A percentile compares a stretch with the other conserved stretches of the same genome.
These are phyloP conservation scores for Rhynchotus rufescens DNA, from an alignment of 2,797 vertebrate species.

Conservation along the genomic window DNA sequence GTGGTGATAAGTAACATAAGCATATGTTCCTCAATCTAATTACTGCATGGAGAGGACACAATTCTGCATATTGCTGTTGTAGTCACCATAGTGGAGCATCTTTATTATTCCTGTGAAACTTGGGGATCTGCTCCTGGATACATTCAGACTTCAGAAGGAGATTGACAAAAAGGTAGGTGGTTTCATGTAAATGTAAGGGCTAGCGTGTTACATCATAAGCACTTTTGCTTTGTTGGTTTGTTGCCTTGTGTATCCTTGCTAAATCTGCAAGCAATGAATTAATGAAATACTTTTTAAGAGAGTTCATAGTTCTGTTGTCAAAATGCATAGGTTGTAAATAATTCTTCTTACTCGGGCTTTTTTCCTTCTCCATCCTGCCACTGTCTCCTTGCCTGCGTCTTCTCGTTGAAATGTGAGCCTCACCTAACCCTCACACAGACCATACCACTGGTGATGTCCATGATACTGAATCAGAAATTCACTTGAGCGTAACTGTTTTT, in stretches of 20 bases:
- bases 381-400: background rate
- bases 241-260: background rate
- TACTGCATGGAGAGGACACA: constrained; percentile 79
- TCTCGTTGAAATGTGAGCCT: background rate
- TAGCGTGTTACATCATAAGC: rapidly evolving
- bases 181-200: background rate
- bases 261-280: background rate
- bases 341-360: background rate
- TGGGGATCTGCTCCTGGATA: constrained; percentile 91
- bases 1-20: background rate
- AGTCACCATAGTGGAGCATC: constrained; percentile 81
- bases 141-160: constrained; percentile 89
- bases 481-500: background rate
- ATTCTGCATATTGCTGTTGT: constrained; percentile 83
- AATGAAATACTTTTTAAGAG: background rate
- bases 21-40: constrained; percentile 75
- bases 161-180: constrained; percentile 85
- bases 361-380: background rate
- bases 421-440: background rate
- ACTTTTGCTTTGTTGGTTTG: background rate
- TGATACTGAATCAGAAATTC: background rate
- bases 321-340: background rate
- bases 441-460: background rate
- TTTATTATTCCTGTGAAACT: constrained; percentile 92
- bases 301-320: background rate